Percentiles rank a stretch among this genome's conserved stretches.
Conservation (phyloP, 1,140 invertebrate species). For the Diachasma alloeum region DNA sequence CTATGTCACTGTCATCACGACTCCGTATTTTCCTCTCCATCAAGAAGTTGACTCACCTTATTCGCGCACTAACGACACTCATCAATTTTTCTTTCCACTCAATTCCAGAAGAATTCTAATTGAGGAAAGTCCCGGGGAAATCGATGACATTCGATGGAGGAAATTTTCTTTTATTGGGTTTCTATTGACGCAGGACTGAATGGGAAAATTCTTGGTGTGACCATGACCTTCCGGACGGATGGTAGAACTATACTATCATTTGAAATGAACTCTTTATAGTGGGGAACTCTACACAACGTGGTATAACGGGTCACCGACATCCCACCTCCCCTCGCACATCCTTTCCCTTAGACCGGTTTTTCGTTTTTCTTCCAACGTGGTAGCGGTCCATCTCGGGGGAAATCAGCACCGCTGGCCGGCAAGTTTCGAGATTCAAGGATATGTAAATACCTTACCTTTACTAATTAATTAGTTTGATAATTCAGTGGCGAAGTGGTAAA, state of each 20-base stretch:
- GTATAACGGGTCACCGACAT: slow-evolving; percentile 52
- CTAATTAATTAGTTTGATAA: too few species aligned
- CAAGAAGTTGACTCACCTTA: background rate
- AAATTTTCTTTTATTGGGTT: too few species aligned
- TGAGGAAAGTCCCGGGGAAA: too few species aligned
- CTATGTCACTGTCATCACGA: background rate
- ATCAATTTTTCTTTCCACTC: too few species aligned
- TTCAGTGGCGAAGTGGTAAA: too few species aligned
- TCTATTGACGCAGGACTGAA: background rate
- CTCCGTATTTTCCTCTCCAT: background rate
- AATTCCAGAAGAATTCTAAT: too few species aligned
- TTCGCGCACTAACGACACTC: too few species aligned
- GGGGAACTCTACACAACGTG: slow-evolving; percentile 37
- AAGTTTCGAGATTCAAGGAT: background rate
- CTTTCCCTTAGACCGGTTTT: background rate
- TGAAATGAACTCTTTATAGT: slow-evolving; percentile 40
- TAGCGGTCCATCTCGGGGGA: background rate
- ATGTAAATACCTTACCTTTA: too few species aligned
- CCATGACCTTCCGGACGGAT: slow-evolving; percentile 46
- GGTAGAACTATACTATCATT: slow-evolving; percentile 39
- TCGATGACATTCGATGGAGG: too few species aligned
- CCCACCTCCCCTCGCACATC: slow-evolving; percentile 33
- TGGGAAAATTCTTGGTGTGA: slow-evolving; percentile 23
- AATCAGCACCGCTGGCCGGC: background rate
- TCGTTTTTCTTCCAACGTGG: background rate